phyloP scores from a whole-genome alignment of 2,888 invertebrate species.

The Gryllus longicercus region DNA sequence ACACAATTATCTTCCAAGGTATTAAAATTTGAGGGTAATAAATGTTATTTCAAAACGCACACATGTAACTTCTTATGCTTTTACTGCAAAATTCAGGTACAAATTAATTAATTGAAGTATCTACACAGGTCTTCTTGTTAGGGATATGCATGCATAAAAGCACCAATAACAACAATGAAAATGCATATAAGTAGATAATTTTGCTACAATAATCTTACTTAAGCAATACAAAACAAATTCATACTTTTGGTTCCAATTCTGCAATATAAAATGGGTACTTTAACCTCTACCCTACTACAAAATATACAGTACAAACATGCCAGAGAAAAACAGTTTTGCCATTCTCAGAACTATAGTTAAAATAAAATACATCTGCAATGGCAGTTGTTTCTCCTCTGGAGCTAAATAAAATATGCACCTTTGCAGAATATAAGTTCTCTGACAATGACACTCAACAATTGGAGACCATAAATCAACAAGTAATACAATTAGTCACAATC shows the following conservation, averaged over 20 bases:
- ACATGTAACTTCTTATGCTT: not conserved
- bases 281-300: not conserved
- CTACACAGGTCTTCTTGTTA: constrained; percentile 4
- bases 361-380: not conserved
- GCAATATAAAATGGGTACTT: too few relatives aligned
- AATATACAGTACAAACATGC: not conserved
- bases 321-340: not conserved
- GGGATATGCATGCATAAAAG: constrained; percentile 9
- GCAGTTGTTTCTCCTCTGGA: not conserved
- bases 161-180: constrained; percentile 4
- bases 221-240: not conserved
- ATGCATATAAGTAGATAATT: constrained; percentile 1
- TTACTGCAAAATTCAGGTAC: constrained; percentile 8
- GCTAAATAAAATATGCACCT: not conserved
- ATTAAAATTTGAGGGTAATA: not conserved
- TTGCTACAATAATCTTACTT: constrained; percentile 9
- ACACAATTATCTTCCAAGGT: not conserved
- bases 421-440: not conserved
- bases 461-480: not conserved
- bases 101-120: not conserved
- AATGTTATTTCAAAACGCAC: not conserved
- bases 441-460: not conserved
- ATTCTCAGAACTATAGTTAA: not conserved
- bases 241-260: not conserved
- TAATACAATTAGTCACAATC: not conserved